Percentiles rank a stretch among this genome's conserved stretches.
These are phyloP conservation scores for Otus sunia DNA, from an alignment of 2,113 vertebrate species.

Conservation along the genomic window DNA sequence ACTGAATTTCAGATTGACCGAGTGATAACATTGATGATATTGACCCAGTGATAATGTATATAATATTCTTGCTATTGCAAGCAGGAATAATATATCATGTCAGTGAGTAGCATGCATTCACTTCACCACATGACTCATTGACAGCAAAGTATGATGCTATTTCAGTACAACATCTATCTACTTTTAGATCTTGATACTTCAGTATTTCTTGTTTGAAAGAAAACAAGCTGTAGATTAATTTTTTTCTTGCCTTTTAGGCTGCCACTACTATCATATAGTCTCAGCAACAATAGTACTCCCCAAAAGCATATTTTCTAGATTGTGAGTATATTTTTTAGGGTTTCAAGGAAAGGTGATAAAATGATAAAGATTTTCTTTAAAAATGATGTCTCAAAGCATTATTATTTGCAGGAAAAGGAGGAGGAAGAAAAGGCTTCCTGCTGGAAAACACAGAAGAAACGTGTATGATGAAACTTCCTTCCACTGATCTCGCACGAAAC, in stretches of 20 bases:
- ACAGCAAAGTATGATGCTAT: conserved; percentile 53
- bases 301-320: not conserved
- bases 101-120: conserved; percentile 37
- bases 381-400: not conserved
- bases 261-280: not conserved
- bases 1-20: conserved; percentile 17
- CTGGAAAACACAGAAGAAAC: not conserved
- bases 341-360: conserved; percentile 28
- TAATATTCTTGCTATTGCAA: not conserved
- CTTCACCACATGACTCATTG: conserved; percentile 53
- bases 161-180: conserved; percentile 56
- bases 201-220: conserved; percentile 59
- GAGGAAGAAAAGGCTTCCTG: not conserved
- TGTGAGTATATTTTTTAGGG: conserved; percentile 19
- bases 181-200: conserved; percentile 62
- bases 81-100: conserved; percentile 55
- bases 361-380: not conserved
- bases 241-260: conserved; percentile 21
- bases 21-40: not conserved
- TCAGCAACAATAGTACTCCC: not conserved
- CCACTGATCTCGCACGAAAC: not conserved
- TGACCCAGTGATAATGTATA: conserved; percentile 43
- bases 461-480: not conserved
- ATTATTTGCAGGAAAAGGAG: not conserved
- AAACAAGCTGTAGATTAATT: conserved; percentile 38